phyloP scores from a whole-genome alignment of 2,113 vertebrate genomes.

The Microcebus griseorufus region DNA sequence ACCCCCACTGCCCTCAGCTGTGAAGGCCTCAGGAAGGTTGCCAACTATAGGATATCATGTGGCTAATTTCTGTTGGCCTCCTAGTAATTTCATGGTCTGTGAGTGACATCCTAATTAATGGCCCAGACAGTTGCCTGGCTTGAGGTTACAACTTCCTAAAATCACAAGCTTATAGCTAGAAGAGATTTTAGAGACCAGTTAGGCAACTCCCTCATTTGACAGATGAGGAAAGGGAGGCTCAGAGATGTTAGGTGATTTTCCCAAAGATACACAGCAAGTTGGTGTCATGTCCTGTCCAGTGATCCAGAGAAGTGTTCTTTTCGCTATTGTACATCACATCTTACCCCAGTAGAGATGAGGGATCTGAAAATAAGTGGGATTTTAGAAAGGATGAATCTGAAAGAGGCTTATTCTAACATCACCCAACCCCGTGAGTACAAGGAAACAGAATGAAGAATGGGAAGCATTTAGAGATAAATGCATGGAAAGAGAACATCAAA shows the following conservation, averaged over 20 bases:
- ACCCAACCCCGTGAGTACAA: background rate
- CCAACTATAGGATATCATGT: conserved; percentile 58
- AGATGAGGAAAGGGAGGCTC: background rate
- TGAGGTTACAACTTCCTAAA: conserved; percentile 33
- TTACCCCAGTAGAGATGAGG: background rate
- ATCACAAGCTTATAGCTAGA: background rate
- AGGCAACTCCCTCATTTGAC: background rate
- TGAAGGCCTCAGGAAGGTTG: background rate
- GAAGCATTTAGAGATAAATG: background rate
- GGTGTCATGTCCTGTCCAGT: background rate
- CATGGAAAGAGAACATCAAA: background rate
- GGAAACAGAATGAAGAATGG: background rate
- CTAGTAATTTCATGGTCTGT: conserved; percentile 76
- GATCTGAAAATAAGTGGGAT: background rate
- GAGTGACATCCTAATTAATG: conserved; percentile 82
- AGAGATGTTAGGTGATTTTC: conserved; percentile 6
- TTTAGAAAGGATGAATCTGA: background rate
- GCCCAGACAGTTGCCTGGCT: conserved; percentile 32
- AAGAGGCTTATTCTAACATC: background rate
- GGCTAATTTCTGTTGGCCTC: conserved; percentile 75
- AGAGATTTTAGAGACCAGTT: background rate
- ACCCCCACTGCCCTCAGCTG: background rate
- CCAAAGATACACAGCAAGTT: conserved; percentile 11
- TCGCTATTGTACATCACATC: background rate
- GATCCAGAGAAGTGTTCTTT: background rate